A percentile compares a stretch with the other conserved stretches of the same genome.
phyloP scores from a whole-genome alignment of 2,797 vertebrate genomes.

The Hydrophis major region DNA sequence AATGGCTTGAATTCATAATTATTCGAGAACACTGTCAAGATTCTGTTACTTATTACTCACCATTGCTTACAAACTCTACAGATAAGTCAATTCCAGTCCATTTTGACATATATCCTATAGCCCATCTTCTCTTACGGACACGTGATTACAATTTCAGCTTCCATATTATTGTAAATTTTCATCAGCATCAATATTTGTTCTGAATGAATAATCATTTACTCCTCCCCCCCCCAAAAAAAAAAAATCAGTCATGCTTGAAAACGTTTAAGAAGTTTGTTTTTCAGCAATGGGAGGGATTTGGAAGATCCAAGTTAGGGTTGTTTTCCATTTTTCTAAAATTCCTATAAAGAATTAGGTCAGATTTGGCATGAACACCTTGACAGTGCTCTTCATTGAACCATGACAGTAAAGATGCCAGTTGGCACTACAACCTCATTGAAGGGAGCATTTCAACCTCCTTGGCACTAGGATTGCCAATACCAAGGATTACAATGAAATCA shows the following conservation, averaged over 20 bases:
- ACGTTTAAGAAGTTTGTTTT: constrained; percentile 67
- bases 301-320: constrained; percentile 56
- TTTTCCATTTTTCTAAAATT: constrained; percentile 55
- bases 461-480: constrained; percentile 75
- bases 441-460: constrained; percentile 75
- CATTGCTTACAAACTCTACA: constrained; percentile 67
- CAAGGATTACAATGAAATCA: constrained; percentile 80
- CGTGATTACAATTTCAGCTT: constrained; percentile 63
- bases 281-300: constrained; percentile 71
- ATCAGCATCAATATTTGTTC: constrained; percentile 44
- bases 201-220: background rate
- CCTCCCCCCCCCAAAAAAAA: background rate
- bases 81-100: constrained; percentile 49
- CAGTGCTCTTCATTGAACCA: constrained; percentile 78
- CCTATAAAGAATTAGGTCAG: constrained; percentile 60
- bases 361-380: constrained; percentile 75
- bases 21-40: constrained; percentile 80
- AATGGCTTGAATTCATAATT: constrained; percentile 81
- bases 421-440: constrained; percentile 79
- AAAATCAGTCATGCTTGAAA: constrained; percentile 66
- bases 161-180: constrained; percentile 56
- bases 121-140: constrained; percentile 39
- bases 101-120: constrained; percentile 28
- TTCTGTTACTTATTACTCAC: constrained; percentile 64
- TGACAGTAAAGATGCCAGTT: constrained; percentile 80